Evolutionary conservation across 2,888 invertebrate genomes (phyloP).

Genomic region (Lepidocyrtoides sp.): DNA sequence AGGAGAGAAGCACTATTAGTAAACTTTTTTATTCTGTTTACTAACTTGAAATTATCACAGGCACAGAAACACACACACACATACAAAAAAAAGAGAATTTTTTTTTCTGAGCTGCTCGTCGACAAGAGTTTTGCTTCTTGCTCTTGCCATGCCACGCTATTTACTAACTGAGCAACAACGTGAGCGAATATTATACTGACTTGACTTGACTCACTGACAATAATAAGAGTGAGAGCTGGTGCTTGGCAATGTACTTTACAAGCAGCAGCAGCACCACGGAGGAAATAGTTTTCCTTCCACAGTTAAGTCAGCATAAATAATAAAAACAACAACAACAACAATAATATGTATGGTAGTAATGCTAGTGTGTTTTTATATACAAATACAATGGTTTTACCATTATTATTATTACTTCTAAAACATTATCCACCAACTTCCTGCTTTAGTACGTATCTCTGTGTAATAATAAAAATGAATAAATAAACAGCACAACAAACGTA

Average conservation of each 20-base stretch:
- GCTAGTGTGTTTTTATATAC: neutral
- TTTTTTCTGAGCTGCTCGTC: neutral
- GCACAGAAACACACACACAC: neutral
- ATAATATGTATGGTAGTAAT: neutral
- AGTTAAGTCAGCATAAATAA: neutral
- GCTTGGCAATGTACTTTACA: neutral
- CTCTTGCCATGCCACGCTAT: slow-evolving; percentile 33
- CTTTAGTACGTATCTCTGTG: slow-evolving; percentile 44
- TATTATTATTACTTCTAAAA: slow-evolving; percentile 24
- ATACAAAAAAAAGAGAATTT: neutral
- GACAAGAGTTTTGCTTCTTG: slow-evolving; percentile 49
- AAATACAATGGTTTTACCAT: slow-evolving; percentile 17
- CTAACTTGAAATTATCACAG: slow-evolving; percentile 18
- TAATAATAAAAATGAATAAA: neutral
- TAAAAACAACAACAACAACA: neutral
- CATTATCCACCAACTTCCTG: slow-evolving; percentile 69
- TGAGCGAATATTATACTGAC: slow-evolving; percentile 46
- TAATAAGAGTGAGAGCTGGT: slow-evolving; percentile 12
- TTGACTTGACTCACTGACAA: neutral
- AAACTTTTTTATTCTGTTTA: neutral
- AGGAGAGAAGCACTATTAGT: neutral
- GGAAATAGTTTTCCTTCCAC: slow-evolving; percentile 67
- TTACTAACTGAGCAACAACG: slow-evolving; percentile 54
- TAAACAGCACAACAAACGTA: neutral
- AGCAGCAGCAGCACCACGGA: neutral